Conservation (phyloP, 2,113 vertebrate genomes). For the Mustelus asterias region DNA sequence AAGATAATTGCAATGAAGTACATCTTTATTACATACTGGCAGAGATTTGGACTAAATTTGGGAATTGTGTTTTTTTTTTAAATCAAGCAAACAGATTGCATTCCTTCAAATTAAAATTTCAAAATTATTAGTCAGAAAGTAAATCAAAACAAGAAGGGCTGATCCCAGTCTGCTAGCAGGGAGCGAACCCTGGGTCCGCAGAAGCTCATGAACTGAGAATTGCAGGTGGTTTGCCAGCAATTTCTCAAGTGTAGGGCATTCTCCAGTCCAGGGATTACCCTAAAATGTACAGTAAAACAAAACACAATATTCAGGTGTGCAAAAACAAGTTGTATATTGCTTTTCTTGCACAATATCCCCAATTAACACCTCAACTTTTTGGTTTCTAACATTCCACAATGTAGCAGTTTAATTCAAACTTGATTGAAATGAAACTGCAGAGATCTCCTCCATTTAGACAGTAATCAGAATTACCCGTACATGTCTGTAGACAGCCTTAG, state of each 20-base stretch:
- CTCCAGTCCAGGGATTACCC: neutral
- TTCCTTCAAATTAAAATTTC: slow-evolving; percentile 14
- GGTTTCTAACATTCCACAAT: slow-evolving; percentile 2
- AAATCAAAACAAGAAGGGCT: slow-evolving; percentile 15
- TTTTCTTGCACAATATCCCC: neutral
- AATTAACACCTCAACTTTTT: neutral
- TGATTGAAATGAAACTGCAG: neutral
- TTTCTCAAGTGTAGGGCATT: neutral
- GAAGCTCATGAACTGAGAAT: neutral
- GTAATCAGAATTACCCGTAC: neutral
- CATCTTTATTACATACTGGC: slow-evolving; percentile 7
- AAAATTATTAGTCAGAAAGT: neutral
- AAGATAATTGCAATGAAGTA: neutral
- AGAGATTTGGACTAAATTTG: slow-evolving; percentile 12
- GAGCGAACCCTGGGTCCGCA: neutral
- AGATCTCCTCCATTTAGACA: neutral
- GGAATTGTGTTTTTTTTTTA: neutral
- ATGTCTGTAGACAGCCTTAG: neutral
- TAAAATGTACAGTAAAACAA: neutral
- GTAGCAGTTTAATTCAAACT: slow-evolving; percentile 16
- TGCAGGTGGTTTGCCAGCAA: neutral
- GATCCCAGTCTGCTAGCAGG: neutral
- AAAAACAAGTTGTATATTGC: neutral
- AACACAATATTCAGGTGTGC: neutral
- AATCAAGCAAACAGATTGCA: neutral